Evolutionary conservation across 2,888 invertebrate genomes (phyloP).

Genomic region (Xestia xanthographa): DNA sequence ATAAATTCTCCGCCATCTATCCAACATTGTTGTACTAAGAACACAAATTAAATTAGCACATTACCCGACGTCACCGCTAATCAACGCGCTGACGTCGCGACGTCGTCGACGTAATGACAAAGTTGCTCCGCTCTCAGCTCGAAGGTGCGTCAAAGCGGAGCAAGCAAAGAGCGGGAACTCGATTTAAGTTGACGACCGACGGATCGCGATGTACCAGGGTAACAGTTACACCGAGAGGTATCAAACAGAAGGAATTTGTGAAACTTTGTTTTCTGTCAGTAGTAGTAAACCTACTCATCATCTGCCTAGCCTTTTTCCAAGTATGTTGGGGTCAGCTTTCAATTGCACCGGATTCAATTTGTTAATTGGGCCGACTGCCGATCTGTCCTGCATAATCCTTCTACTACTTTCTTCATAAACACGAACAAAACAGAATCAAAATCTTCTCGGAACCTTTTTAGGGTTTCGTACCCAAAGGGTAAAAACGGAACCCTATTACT

Average conservation of each 20-base stretch:
- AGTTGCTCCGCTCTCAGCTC: conserved; percentile 33
- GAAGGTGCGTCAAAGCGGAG: conserved; percentile 53
- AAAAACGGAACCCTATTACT: too few species aligned
- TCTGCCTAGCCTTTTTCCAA: neutral
- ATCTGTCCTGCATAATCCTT: neutral
- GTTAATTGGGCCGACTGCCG: neutral
- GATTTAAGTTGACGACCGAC: conserved; percentile 64
- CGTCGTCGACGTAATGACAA: conserved; percentile 39
- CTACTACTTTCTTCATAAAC: neutral
- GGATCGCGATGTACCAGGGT: neutral
- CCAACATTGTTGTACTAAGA: conserved; percentile 5
- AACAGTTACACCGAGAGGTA: conserved; percentile 31
- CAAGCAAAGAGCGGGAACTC: conserved; percentile 60
- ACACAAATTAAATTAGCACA: conserved; percentile 46
- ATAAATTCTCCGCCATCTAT: neutral
- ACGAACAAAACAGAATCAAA: neutral
- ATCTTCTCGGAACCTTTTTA: neutral
- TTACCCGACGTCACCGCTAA: conserved; percentile 53
- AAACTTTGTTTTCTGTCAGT: neutral
- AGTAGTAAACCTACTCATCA: neutral
- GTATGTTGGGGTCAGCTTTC: neutral
- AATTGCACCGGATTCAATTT: neutral
- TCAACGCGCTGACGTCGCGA: conserved; percentile 30
- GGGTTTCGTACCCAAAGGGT: too few species aligned
- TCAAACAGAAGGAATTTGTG: neutral